Conservation (phyloP, 1,140 invertebrate genomes). For the Panulirus ornatus region DNA sequence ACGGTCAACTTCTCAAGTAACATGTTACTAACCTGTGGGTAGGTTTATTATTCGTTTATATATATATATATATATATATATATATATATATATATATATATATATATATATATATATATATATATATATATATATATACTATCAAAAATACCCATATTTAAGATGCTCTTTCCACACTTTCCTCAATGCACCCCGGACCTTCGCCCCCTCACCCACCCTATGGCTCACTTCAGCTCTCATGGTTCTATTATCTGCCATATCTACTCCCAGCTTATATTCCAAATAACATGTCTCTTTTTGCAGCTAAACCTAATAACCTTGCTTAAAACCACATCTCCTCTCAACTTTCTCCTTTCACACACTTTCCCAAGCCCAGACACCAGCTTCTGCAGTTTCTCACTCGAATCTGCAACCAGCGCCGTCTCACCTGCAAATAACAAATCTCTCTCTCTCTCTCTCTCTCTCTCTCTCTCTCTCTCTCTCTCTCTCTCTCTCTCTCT, state of each 20-base stretch:
- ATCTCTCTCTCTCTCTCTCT: slow-evolving; percentile 10
- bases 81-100: neutral
- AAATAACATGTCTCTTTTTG: too few species aligned
- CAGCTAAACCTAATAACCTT: too few species aligned
- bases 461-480: slow-evolving; percentile 29
- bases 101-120: neutral
- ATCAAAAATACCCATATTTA: neutral
- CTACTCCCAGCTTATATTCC: too few species aligned
- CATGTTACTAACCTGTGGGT: neutral
- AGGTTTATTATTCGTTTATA: neutral
- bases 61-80: neutral
- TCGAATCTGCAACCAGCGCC: neutral
- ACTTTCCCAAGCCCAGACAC: too few species aligned
- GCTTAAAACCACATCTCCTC: too few species aligned
- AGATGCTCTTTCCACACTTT: neutral
- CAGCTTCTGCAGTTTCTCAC: neutral
- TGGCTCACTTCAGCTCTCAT: too few species aligned
- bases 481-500: slow-evolving; percentile 34
- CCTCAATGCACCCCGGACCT: too few species aligned
- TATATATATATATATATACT: neutral
- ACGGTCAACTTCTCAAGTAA: too few species aligned
- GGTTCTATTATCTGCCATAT: too few species aligned
- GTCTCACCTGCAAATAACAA: neutral
- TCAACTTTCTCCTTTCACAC: too few species aligned
- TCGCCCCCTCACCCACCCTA: too few species aligned